Evolutionary conservation across 2,113 vertebrate genomes (phyloP).

Genomic region (Oryzias celebensis): DNA sequence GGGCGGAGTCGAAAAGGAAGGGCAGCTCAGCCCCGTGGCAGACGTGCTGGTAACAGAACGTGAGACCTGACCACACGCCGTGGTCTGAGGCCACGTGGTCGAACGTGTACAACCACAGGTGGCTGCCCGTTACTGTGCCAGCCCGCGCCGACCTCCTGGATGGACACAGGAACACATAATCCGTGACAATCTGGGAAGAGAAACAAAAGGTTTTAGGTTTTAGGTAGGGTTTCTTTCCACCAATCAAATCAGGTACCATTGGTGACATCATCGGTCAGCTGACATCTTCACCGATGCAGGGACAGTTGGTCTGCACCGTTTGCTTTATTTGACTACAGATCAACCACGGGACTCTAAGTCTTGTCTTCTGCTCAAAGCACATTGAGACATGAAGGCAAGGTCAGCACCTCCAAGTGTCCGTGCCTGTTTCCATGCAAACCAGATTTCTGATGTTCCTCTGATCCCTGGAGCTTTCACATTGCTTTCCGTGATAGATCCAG

Average conservation of each 20-base stretch:
- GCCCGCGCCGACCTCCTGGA: constrained; percentile 62
- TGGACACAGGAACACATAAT: constrained; percentile 79
- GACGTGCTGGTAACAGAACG: constrained; percentile 71
- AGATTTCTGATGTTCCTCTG: too few relatives aligned
- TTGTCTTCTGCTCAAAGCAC: too few relatives aligned
- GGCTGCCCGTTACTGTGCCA: constrained; percentile 34
- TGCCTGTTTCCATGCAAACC: too few relatives aligned
- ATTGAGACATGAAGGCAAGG: too few relatives aligned
- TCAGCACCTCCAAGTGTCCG: too few relatives aligned
- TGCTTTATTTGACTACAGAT: too few relatives aligned
- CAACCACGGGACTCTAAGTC: too few relatives aligned
- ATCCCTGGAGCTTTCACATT: too few relatives aligned
- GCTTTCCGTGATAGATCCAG: too few relatives aligned
- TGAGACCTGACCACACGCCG: constrained; percentile 68
- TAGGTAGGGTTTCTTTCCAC: background rate
- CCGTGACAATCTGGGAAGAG: constrained; percentile 72
- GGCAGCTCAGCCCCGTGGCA: constrained; percentile 80
- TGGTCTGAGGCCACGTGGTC: constrained; percentile 71
- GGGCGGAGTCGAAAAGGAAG: constrained; percentile 73
- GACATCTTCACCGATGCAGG: too few relatives aligned
- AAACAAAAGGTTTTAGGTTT: background rate
- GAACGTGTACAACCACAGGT: constrained; percentile 76
- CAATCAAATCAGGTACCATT: background rate
- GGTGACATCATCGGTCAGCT: too few relatives aligned
- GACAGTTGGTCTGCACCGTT: too few relatives aligned